Evolutionary conservation across 2,888 invertebrate species (phyloP).

Genomic region (Sphinx pinastri): DNA sequence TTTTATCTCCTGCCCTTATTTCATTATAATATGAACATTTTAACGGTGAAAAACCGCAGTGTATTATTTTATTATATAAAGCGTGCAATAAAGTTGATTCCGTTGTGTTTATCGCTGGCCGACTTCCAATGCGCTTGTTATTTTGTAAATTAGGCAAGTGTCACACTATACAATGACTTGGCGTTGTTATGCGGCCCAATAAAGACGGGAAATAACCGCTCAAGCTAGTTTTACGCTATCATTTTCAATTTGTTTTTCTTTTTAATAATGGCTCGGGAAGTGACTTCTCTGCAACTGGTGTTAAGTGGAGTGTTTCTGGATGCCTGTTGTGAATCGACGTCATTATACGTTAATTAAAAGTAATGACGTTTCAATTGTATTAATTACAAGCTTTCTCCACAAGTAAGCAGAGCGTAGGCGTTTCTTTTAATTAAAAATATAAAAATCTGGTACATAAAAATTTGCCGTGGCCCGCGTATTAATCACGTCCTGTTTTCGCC

Average conservation of each 20-base stretch:
- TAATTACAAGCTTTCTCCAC: neutral
- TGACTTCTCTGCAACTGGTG: too few species aligned
- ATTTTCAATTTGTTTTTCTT: neutral
- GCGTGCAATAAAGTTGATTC: constrained; percentile 29
- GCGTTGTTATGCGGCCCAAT: constrained; percentile 13
- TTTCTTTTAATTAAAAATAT: constrained; percentile 10
- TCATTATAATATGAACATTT: neutral
- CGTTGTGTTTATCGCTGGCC: constrained; percentile 31
- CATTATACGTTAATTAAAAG: neutral
- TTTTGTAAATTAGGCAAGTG: constrained; percentile 29
- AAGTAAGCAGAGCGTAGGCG: neutral
- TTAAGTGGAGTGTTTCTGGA: too few species aligned
- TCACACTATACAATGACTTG: constrained; percentile 26
- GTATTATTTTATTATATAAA: constrained; percentile 28
- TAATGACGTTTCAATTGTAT: neutral
- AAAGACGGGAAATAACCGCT: neutral
- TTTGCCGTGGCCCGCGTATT: constrained; percentile 19
- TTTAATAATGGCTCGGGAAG: too few species aligned
- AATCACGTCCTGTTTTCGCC: constrained; percentile 42
- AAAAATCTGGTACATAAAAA: constrained; percentile 13
- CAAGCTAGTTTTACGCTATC: neutral
- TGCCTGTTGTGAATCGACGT: neutral
- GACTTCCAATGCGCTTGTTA: constrained; percentile 31
- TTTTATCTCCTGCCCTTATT: too few species aligned
- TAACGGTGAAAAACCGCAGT: constrained; percentile 16